Evolutionary conservation across 2,888 invertebrate genomes (phyloP).

Genomic region (Polyommatus iphigenia): DNA sequence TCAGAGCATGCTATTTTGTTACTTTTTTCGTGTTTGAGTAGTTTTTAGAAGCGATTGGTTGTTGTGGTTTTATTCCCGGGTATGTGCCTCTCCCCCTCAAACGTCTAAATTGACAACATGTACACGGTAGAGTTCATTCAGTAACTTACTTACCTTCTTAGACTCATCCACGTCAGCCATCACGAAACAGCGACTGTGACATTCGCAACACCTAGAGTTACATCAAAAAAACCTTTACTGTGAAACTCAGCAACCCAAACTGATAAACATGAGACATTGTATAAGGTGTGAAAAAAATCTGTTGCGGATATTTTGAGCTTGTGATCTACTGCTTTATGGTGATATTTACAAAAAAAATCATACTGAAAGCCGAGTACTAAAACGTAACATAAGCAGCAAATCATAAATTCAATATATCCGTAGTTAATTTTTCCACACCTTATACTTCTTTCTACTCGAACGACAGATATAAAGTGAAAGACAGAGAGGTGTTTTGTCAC

Average conservation of each 20-base stretch:
- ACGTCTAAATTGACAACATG: slow-evolving; percentile 32
- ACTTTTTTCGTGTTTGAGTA: slow-evolving; percentile 53
- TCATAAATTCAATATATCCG: background rate
- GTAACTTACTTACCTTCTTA: slow-evolving; percentile 60
- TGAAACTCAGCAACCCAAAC: background rate
- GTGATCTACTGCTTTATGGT: background rate
- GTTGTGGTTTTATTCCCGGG: slow-evolving; percentile 55
- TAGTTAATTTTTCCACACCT: background rate
- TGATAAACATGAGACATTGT: background rate
- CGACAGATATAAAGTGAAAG: background rate
- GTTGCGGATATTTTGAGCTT: background rate
- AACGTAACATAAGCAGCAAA: background rate
- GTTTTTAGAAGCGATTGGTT: slow-evolving; percentile 59
- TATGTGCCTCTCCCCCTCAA: slow-evolving; percentile 43
- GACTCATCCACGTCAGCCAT: slow-evolving; percentile 57
- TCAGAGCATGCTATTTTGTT: slow-evolving; percentile 60
- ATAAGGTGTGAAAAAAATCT: background rate
- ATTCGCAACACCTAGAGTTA: slow-evolving; percentile 33
- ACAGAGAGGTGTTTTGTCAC: background rate
- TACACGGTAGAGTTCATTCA: slow-evolving; percentile 41
- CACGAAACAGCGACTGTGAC: slow-evolving; percentile 58
- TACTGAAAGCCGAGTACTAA: no score
- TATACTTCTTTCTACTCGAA: slow-evolving; percentile 7
- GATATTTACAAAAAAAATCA: background rate
- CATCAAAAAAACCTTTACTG: slow-evolving; percentile 30